Evolutionary conservation across 2,113 vertebrate genomes (phyloP).

Genomic region (Gallinago paraguaiae): DNA sequence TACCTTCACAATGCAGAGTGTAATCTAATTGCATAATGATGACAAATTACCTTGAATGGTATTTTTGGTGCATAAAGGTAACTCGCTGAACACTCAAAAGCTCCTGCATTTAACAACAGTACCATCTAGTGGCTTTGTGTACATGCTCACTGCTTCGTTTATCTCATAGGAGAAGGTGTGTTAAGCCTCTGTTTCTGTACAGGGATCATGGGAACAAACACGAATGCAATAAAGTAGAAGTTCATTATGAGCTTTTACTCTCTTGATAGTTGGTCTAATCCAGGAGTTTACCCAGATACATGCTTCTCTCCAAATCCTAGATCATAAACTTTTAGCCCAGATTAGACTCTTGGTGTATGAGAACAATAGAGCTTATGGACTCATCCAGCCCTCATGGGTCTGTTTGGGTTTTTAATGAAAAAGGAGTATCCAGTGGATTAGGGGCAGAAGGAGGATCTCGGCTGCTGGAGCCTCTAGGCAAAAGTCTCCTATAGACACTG

Average conservation of each 20-base stretch:
- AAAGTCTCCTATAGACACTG: background rate
- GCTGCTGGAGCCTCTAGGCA: conserved; percentile 44
- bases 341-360: background rate
- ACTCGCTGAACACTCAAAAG: background rate
- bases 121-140: conserved; percentile 56
- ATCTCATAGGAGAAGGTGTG: background rate
- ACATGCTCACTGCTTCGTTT: background rate
- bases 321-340: conserved; percentile 33
- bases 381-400: conserved; percentile 7
- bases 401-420: conserved; percentile 63
- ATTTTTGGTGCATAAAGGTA: background rate
- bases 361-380: conserved; percentile 6
- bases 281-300: background rate
- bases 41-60: background rate
- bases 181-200: background rate
- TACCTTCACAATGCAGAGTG: background rate
- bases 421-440: conserved; percentile 49
- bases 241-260: background rate
- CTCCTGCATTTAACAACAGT: conserved; percentile 28
- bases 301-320: background rate
- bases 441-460: background rate
- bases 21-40: background rate
- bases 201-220: conserved; percentile 10
- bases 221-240: background rate
- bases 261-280: background rate